Evolutionary conservation across 2,888 invertebrate genomes (phyloP).

Genomic region (Nomada ruficornis): DNA sequence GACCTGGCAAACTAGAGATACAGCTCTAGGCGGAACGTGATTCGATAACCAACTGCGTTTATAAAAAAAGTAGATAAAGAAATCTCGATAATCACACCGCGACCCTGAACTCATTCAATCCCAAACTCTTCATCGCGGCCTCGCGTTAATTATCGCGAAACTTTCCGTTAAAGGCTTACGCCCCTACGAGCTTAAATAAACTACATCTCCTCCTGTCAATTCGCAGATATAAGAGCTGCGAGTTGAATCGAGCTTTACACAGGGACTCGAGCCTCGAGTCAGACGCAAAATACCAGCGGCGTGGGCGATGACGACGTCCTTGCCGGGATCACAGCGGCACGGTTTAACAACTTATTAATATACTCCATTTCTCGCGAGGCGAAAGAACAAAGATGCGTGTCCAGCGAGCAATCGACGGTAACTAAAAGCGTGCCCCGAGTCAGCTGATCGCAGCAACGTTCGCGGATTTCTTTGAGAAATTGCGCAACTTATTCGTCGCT

Average conservation of each 20-base stretch:
- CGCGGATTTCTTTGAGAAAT: slow-evolving; percentile 71
- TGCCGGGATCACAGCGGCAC: slow-evolving; percentile 61
- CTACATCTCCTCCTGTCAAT: slow-evolving; percentile 2
- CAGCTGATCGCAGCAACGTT: slow-evolving; percentile 67
- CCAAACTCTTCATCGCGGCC: neutral
- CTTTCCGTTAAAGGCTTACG: neutral
- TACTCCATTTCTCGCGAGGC: slow-evolving; percentile 72
- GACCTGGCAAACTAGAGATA: neutral
- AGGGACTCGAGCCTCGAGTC: neutral
- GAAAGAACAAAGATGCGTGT: slow-evolving; percentile 4
- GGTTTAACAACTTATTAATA: slow-evolving; percentile 76
- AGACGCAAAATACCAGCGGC: slow-evolving; percentile 61
- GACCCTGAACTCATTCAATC: neutral
- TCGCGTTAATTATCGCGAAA: slow-evolving; percentile 9
- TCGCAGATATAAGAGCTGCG: neutral
- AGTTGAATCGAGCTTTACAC: slow-evolving; percentile 1
- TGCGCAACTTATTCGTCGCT: slow-evolving; percentile 72
- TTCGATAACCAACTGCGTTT: no score
- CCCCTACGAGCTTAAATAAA: slow-evolving; percentile 1
- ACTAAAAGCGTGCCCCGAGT: slow-evolving; percentile 56
- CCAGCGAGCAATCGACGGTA: slow-evolving; percentile 29
- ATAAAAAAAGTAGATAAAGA: neutral
- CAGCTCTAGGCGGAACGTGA: neutral
- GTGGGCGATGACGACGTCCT: slow-evolving; percentile 66
- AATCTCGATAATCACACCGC: neutral